Percentiles rank a stretch among this genome's conserved stretches.
phyloP scores from a whole-genome alignment of 2,797 vertebrate species.

The Sebastes jordani region DNA sequence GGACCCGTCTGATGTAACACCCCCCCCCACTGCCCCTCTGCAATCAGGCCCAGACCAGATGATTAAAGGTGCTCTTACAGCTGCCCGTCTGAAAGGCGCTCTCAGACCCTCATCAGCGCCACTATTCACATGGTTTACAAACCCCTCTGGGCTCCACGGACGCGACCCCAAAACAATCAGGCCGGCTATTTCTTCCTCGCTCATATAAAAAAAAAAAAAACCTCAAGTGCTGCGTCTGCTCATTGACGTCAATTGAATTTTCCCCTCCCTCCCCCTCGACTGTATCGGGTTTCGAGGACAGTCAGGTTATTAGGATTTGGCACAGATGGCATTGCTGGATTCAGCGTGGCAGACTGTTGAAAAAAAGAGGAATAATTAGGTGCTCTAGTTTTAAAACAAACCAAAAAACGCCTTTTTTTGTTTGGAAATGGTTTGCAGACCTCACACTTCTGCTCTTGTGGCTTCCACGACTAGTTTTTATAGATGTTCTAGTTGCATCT shows the following conservation, averaged over 20 bases:
- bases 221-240: slow-evolving; percentile 60
- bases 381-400: slow-evolving; percentile 22
- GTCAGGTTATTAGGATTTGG: slow-evolving; percentile 45
- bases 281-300: slow-evolving; percentile 62
- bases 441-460: background rate
- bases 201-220: slow-evolving; percentile 29
- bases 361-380: slow-evolving; percentile 10
- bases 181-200: slow-evolving; percentile 61
- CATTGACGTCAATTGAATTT: slow-evolving; percentile 71
- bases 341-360: slow-evolving; percentile 13
- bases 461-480: slow-evolving; percentile 20
- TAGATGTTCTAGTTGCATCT: slow-evolving; percentile 5
- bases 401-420: background rate
- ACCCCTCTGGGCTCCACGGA: slow-evolving; percentile 43
- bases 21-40: slow-evolving; percentile 16
- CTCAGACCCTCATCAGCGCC: slow-evolving; percentile 55
- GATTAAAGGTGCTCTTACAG: slow-evolving; percentile 62
- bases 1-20: slow-evolving; percentile 46
- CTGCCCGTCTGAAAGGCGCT: slow-evolving; percentile 53
- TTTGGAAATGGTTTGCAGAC: slow-evolving; percentile 62
- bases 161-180: slow-evolving; percentile 74
- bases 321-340: slow-evolving; percentile 39
- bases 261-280: background rate
- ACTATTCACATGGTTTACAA: slow-evolving; percentile 64
- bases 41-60: slow-evolving; percentile 67